These are phyloP conservation scores for Protomyctophum bolini DNA, from an alignment of 2,113 vertebrate genomes.

Conservation along the genomic window DNA sequence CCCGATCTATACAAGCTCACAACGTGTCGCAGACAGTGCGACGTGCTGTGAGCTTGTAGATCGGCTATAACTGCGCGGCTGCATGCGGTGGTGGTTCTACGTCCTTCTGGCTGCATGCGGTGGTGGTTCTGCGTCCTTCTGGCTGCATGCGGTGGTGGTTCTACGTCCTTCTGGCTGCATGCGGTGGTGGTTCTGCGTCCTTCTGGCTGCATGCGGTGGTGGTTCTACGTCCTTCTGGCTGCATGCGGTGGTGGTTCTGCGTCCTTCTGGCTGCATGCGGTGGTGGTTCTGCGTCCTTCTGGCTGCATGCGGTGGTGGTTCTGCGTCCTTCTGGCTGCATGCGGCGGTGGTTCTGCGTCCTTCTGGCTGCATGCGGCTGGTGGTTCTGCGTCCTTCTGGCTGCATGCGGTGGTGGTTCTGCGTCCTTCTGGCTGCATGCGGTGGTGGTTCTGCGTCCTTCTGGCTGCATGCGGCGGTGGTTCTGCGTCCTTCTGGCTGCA, in stretches of 20 bases:
- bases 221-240: constrained; percentile 1
- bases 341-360: constrained; percentile 1
- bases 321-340: not conserved
- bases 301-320: not conserved
- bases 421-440: not conserved
- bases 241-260: constrained; percentile 2
- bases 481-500: constrained; percentile 1
- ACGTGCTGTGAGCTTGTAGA: too few relatives aligned
- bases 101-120: not conserved
- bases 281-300: not conserved
- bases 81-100: constrained; percentile 2
- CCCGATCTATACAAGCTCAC: too few relatives aligned
- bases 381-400: not conserved
- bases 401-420: constrained; percentile 2
- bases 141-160: not conserved
- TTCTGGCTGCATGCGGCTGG: not conserved
- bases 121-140: not conserved
- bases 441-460: not conserved
- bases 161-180: not conserved
- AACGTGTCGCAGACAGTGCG: too few relatives aligned
- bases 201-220: not conserved
- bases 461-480: not conserved
- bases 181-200: constrained; percentile 1
- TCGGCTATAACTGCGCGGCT: too few relatives aligned
- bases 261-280: not conserved